These are phyloP conservation scores for Lepetodrilus schrolli DNA, from an alignment of 2,888 invertebrate species.

Conservation along the genomic window DNA sequence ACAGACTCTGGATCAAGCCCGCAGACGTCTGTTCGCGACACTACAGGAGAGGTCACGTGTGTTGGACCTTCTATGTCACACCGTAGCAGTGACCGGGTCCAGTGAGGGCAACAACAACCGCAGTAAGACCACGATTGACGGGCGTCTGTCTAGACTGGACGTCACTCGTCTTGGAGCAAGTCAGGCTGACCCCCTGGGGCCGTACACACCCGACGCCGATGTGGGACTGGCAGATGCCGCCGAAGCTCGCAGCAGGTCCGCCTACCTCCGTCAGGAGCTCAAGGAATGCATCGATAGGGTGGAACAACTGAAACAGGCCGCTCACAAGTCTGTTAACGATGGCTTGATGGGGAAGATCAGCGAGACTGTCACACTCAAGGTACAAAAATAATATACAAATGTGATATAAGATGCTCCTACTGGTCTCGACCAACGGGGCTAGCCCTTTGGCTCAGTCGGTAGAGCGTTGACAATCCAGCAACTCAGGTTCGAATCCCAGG, in stretches of 20 bases:
- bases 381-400: no score
- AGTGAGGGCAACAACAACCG: constrained; percentile 33
- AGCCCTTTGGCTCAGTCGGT: no score
- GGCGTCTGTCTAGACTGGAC: constrained; percentile 47
- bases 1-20: constrained; percentile 68
- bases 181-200: constrained; percentile 68
- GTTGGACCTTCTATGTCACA: constrained; percentile 72
- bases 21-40: constrained; percentile 66
- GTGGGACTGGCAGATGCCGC: constrained; percentile 67
- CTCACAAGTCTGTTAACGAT: constrained; percentile 73
- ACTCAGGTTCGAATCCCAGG: no score
- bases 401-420: no score
- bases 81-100: constrained; percentile 58
- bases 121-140: constrained; percentile 48
- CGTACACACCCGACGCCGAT: constrained; percentile 72
- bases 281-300: constrained; percentile 64
- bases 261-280: constrained; percentile 66
- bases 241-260: constrained; percentile 62
- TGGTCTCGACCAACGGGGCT: no score
- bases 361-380: constrained; percentile 73
- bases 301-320: constrained; percentile 68
- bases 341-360: constrained; percentile 72
- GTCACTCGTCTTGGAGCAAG: constrained; percentile 35
- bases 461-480: no score
- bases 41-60: constrained; percentile 72